Evolutionary conservation across 2,113 vertebrate species (phyloP).

Genomic region (Charadrius vociferus): DNA sequence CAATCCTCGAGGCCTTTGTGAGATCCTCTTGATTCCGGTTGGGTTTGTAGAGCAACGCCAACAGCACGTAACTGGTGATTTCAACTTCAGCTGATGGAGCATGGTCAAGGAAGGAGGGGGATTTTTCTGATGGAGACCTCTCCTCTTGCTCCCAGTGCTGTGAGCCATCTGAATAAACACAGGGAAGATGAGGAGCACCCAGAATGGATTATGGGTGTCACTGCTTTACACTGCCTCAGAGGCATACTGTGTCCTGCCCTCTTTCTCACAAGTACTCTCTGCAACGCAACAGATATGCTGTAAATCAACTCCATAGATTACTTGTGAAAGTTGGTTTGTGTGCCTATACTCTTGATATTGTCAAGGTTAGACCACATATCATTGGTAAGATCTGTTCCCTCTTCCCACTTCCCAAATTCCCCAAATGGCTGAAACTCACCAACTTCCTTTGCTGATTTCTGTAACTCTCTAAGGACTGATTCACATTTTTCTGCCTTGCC

Average conservation of each 20-base stretch:
- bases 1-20: slow-evolving; percentile 70
- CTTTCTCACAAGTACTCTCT: background rate
- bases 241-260: accelerated
- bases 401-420: background rate
- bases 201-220: background rate
- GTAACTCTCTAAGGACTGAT: slow-evolving; percentile 26
- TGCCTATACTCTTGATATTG: background rate
- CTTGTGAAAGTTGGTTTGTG: background rate
- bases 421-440: slow-evolving; percentile 33
- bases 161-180: slow-evolving; percentile 34
- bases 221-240: background rate
- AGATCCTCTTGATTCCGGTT: slow-evolving; percentile 47
- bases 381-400: background rate
- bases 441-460: slow-evolving; percentile 48
- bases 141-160: slow-evolving; percentile 53
- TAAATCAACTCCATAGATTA: background rate
- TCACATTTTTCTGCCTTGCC: slow-evolving; percentile 71
- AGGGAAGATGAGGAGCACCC: background rate
- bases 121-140: background rate
- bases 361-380: background rate
- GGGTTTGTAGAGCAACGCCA: slow-evolving; percentile 78
- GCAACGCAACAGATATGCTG: background rate
- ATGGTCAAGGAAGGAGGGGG: background rate
- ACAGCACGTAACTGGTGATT: slow-evolving; percentile 80
- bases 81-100: slow-evolving; percentile 73